A percentile compares a stretch with the other conserved stretches of the same genome.
These are phyloP conservation scores for Esperia sulphurella DNA, from an alignment of 2,888 invertebrate species.

Conservation along the genomic window DNA sequence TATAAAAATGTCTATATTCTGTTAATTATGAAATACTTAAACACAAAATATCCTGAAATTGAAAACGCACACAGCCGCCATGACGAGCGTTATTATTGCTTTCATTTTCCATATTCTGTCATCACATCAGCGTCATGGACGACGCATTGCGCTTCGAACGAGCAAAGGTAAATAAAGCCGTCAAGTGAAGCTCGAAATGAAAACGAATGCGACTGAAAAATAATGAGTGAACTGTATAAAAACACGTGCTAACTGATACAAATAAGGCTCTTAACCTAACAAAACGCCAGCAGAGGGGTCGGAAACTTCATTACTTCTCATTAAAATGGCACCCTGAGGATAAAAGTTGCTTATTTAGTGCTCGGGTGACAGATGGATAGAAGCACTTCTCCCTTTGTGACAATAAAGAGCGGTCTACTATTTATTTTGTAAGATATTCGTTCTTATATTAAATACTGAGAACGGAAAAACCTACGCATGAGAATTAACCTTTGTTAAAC, in stretches of 20 bases:
- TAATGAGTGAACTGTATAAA: conserved; percentile 38
- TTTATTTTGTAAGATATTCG: not conserved
- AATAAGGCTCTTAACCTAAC: conserved; percentile 70
- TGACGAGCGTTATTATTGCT: too few relatives aligned
- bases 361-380: conserved; percentile 64
- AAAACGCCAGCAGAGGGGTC: conserved; percentile 57
- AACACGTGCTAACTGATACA: conserved; percentile 70
- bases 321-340: conserved; percentile 66
- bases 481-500: too few relatives aligned
- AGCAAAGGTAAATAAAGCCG: conserved; percentile 6
- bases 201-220: conserved; percentile 19
- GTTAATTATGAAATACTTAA: too few relatives aligned
- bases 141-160: conserved; percentile 1
- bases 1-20: too few relatives aligned
- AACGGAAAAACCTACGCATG: too few relatives aligned
- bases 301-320: conserved; percentile 72
- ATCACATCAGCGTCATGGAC: not conserved
- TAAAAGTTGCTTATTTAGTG: conserved; percentile 70
- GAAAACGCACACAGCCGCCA: too few relatives aligned
- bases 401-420: not conserved
- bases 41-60: too few relatives aligned
- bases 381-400: conserved; percentile 43
- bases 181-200: conserved; percentile 11
- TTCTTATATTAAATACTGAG: not conserved
- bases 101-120: not conserved